Percentiles rank a stretch among this genome's conserved stretches.
Conservation (phyloP, 2,888 invertebrate species). For the Drosophila pullipes region DNA sequence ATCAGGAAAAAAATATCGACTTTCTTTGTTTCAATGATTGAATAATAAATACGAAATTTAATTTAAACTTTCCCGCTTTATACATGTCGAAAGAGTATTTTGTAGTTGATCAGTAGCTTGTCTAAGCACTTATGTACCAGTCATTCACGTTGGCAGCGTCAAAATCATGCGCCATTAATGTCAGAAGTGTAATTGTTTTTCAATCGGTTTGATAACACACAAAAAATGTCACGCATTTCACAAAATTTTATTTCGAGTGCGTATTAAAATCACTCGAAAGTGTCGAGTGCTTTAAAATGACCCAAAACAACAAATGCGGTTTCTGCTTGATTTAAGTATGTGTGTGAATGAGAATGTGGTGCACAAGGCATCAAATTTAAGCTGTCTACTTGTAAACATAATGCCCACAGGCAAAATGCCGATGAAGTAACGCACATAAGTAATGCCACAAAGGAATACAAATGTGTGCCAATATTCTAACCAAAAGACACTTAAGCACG, state of each 20-base stretch:
- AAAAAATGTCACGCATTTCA: constrained; percentile 41
- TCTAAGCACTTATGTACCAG: background rate
- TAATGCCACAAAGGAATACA: constrained; percentile 29
- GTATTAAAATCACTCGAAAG: constrained; percentile 67
- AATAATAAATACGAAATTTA: background rate
- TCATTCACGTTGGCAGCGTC: constrained; percentile 27
- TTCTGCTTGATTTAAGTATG: background rate
- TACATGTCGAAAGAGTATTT: constrained; percentile 9
- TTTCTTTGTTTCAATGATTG: background rate
- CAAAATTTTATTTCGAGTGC: constrained; percentile 70
- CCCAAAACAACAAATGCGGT: constrained; percentile 69
- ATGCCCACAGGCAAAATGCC: constrained; percentile 33
- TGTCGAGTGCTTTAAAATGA: constrained; percentile 64
- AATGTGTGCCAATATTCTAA: constrained; percentile 18
- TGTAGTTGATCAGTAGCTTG: too few relatives aligned
- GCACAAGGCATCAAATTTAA: constrained; percentile 26
- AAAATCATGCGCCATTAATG: constrained; percentile 65
- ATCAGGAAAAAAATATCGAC: background rate
- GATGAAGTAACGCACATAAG: constrained; percentile 13
- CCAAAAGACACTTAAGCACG: constrained; percentile 15
- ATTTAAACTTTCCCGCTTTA: background rate
- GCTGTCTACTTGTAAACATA: constrained; percentile 33
- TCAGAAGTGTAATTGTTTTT: constrained; percentile 79
- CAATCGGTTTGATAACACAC: constrained; percentile 75
- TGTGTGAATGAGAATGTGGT: background rate